A percentile compares a stretch with the other conserved stretches of the same genome.
Conservation (phyloP, 2,888 invertebrate genomes). For the Labia minor region DNA sequence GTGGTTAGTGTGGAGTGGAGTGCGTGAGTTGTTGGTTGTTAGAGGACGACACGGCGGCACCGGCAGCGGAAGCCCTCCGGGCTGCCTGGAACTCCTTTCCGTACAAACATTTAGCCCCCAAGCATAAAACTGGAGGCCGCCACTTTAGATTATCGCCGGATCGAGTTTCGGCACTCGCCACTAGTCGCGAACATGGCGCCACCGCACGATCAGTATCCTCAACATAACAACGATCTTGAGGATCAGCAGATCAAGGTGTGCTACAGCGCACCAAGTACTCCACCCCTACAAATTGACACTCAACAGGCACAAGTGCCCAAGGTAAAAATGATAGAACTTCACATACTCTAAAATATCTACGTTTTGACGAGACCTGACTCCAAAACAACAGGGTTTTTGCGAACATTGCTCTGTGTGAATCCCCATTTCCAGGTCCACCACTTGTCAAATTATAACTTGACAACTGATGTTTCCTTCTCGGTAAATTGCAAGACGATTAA, state of each 20-base stretch:
- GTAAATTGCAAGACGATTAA: too few species aligned
- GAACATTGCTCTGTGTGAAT: too few species aligned
- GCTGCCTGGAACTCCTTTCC: not conserved
- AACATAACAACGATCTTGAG: slow-evolving; percentile 23
- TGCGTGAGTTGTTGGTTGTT: not conserved
- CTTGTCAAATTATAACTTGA: too few species aligned
- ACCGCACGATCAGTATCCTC: slow-evolving; percentile 19
- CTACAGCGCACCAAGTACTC: slow-evolving; percentile 25
- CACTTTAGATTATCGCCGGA: slow-evolving; percentile 46
- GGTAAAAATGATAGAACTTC: slow-evolving; percentile 18
- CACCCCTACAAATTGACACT: slow-evolving; percentile 21
- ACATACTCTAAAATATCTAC: too few species aligned
- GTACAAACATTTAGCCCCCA: slow-evolving; percentile 14
- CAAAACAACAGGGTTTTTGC: too few species aligned
- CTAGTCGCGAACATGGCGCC: slow-evolving; percentile 23
- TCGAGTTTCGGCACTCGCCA: slow-evolving; percentile 29
- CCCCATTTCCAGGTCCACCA: too few species aligned
- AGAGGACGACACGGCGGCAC: not conserved
- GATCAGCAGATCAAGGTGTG: slow-evolving; percentile 24
- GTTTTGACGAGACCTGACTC: too few species aligned
- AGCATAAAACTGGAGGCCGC: slow-evolving; percentile 43
- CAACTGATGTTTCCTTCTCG: too few species aligned
- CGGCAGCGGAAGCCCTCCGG: slow-evolving; percentile 14
- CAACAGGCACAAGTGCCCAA: slow-evolving; percentile 22
- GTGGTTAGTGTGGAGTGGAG: not conserved